These are phyloP conservation scores for Nymphalis c-album DNA, from an alignment of 2,888 invertebrate genomes.

Conservation along the genomic window DNA sequence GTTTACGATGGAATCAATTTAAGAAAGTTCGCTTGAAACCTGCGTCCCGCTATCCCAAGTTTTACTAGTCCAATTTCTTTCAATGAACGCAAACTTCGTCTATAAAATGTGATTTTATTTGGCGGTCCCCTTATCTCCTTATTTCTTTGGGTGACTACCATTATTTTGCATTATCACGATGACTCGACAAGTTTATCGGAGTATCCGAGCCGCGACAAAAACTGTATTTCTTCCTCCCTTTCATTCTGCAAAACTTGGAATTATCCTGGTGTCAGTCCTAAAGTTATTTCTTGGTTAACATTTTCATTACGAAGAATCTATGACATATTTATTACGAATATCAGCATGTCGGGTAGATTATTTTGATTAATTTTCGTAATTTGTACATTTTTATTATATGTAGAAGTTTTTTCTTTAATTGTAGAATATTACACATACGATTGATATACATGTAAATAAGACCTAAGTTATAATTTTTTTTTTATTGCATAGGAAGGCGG, in stretches of 20 bases:
- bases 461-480: too few species aligned
- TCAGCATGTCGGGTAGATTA: background rate
- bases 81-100: conserved; percentile 64
- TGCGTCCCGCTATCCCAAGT: conserved; percentile 48
- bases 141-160: conserved; percentile 63
- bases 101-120: conserved; percentile 67
- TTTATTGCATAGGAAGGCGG: too few species aligned
- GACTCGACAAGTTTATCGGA: conserved; percentile 62
- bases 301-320: conserved; percentile 24
- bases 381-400: background rate
- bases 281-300: conserved; percentile 37
- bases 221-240: conserved; percentile 38
- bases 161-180: conserved; percentile 72
- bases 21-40: conserved; percentile 52
- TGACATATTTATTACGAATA: background rate
- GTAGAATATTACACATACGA: too few species aligned
- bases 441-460: too few species aligned
- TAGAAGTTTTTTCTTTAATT: too few species aligned
- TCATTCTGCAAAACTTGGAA: conserved; percentile 38
- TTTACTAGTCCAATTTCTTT: conserved; percentile 59
- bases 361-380: background rate
- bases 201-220: conserved; percentile 48
- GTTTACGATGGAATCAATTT: conserved; percentile 63
- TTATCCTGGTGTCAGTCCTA: conserved; percentile 40
- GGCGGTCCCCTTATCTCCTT: conserved; percentile 61